Evolutionary conservation across 2,797 vertebrate species (phyloP).

Genomic region (Stomatorhinus walkeri): DNA sequence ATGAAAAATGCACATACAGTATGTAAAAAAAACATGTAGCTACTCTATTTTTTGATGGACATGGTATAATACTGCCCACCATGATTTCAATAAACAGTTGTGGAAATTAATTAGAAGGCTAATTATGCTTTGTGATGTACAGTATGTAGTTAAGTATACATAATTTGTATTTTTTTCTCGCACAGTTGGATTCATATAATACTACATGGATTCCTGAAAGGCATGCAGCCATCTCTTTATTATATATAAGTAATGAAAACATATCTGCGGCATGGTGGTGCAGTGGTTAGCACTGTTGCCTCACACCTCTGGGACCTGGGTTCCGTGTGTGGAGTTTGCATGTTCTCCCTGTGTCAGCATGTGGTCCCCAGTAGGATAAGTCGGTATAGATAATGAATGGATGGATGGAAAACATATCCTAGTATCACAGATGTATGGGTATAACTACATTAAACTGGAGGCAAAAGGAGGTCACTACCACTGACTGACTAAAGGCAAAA

Average conservation of each 20-base stretch:
- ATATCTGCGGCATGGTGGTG: slow-evolving; percentile 25
- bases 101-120: not conserved
- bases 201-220: not conserved
- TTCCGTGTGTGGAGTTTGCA: no score
- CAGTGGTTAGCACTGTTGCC: no score
- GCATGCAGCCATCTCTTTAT: not conserved
- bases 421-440: slow-evolving; percentile 62
- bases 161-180: not conserved
- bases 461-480: slow-evolving; percentile 45
- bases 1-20: not conserved
- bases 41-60: not conserved
- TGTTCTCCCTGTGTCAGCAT: no score
- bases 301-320: no score
- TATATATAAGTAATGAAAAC: slow-evolving; percentile 3
- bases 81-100: not conserved
- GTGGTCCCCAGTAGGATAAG: no score
- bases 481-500: slow-evolving; percentile 44
- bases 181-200: not conserved
- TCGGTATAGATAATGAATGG: no score
- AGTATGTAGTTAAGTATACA: not conserved
- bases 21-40: not conserved
- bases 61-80: not conserved
- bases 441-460: slow-evolving; percentile 55
- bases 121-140: not conserved
- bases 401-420: slow-evolving; percentile 34